Conservation (phyloP, 2,888 invertebrate species). For the Ectemnius lituratus region DNA sequence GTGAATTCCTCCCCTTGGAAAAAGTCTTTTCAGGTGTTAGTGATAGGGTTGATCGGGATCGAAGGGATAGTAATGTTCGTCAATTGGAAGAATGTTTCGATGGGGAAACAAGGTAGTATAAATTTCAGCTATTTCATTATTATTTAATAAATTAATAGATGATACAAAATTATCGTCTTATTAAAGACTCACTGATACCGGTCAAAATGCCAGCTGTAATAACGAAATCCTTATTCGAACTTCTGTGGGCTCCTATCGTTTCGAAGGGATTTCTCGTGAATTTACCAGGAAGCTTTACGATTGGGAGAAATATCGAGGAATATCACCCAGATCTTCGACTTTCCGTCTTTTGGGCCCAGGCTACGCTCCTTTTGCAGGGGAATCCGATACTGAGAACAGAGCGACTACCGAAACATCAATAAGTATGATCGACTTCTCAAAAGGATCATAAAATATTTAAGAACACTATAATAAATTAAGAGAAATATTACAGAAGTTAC, state of each 20-base stretch:
- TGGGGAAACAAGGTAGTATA: constrained; percentile 81
- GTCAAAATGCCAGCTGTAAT: constrained; percentile 28
- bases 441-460: too few species aligned
- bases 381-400: constrained; percentile 14
- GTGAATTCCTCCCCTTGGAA: constrained; percentile 81
- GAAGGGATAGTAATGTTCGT: constrained; percentile 80
- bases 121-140: too few species aligned
- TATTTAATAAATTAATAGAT: too few species aligned
- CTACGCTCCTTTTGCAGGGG: constrained; percentile 39
- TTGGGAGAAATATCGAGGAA: constrained; percentile 94
- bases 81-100: constrained; percentile 83
- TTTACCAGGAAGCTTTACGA: constrained; percentile 94
- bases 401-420: constrained; percentile 16
- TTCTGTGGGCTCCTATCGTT: constrained; percentile 89
- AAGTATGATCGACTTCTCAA: constrained; percentile 17
- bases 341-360: constrained; percentile 86
- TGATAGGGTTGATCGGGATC: constrained; percentile 81
- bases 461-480: not conserved
- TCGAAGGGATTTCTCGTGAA: constrained; percentile 91
- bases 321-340: constrained; percentile 91
- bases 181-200: constrained; percentile 32
- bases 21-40: constrained; percentile 78
- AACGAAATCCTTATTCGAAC: constrained; percentile 89
- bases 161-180: not conserved
- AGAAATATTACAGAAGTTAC: constrained; percentile 22